Percentiles rank a stretch among this genome's conserved stretches.
Conservation (phyloP, 2,888 invertebrate genomes). For the Gasteruption jaculator region DNA sequence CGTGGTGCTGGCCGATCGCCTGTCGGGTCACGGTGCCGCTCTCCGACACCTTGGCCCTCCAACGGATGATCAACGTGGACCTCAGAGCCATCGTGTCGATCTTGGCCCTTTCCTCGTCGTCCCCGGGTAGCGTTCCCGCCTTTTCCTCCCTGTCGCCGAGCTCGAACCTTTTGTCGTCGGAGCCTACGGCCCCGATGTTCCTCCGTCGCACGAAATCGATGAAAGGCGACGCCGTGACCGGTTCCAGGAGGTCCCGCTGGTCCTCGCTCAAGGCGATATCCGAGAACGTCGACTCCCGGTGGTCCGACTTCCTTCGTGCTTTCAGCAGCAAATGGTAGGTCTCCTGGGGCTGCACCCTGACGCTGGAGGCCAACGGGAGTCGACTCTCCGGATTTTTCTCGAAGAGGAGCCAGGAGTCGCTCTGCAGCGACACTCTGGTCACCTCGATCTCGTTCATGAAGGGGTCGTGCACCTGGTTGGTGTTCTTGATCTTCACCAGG, state of each 20-base stretch:
- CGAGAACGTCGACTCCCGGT: conserved; percentile 37
- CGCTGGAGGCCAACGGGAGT: conserved; percentile 40
- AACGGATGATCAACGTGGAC: conserved; percentile 49
- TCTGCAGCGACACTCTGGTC: conserved; percentile 59
- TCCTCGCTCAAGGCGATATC: conserved; percentile 41
- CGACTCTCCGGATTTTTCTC: too few species aligned
- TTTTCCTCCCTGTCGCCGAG: too few species aligned
- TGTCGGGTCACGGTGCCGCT: conserved; percentile 55
- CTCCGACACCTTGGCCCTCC: conserved; percentile 58
- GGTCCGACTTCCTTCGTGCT: conserved; percentile 43
- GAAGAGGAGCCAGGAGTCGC: conserved; percentile 60
- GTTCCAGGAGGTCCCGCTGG: conserved; percentile 29
- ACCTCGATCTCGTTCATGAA: conserved; percentile 57
- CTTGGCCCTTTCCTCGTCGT: too few species aligned
- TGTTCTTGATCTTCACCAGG: conserved; percentile 66
- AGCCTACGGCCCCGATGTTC: too few species aligned
- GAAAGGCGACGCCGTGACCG: conserved; percentile 45
- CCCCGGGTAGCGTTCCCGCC: too few species aligned
- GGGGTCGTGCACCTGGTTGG: conserved; percentile 62
- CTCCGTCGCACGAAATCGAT: conserved; percentile 53
- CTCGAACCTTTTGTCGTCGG: conserved; percentile 11
- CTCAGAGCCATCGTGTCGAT: conserved; percentile 39
- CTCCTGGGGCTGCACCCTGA: conserved; percentile 54
- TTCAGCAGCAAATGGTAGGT: conserved; percentile 56
- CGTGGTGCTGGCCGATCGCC: conserved; percentile 67